Conservation (phyloP, 1,140 invertebrate species). For the Bombus polaris region DNA sequence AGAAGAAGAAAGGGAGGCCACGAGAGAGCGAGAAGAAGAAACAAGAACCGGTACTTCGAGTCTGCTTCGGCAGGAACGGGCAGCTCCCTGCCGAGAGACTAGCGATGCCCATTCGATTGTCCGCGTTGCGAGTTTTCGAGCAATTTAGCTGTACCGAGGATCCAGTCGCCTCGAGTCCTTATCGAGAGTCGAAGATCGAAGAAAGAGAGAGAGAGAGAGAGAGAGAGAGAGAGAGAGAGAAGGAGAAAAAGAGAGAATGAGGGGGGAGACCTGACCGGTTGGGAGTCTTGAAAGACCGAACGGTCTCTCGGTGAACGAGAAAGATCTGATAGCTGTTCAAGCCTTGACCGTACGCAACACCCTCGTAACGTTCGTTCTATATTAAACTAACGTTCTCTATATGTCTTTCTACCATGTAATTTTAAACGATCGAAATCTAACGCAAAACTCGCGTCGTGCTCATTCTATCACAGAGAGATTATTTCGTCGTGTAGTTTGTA, state of each 20-base stretch:
- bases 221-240: no score
- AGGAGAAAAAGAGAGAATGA: not conserved
- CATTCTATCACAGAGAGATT: no score
- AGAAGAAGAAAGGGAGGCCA: constrained; percentile 43
- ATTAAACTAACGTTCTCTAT: not conserved
- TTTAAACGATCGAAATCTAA: not conserved
- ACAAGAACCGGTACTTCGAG: constrained; percentile 69
- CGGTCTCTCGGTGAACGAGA: constrained; percentile 8
- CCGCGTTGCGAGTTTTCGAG: constrained; percentile 12
- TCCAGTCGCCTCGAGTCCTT: not conserved
- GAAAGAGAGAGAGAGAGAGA: no score
- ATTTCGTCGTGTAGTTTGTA: no score
- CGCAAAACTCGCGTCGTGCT: no score
- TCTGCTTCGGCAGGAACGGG: constrained; percentile 46
- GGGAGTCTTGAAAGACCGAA: not conserved
- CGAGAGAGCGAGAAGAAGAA: constrained; percentile 60
- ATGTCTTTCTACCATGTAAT: not conserved
- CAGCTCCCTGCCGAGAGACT: constrained; percentile 23
- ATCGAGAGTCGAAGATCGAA: not conserved
- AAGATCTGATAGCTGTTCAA: constrained; percentile 12
- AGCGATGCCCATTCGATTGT: constrained; percentile 5
- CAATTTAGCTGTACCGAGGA: constrained; percentile 29
- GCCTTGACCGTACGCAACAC: constrained; percentile 26
- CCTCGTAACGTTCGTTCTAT: not conserved
- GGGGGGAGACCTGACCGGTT: not conserved